Evolutionary conservation across 2,888 invertebrate species (phyloP).

Genomic region (Aporophyla nigra): DNA sequence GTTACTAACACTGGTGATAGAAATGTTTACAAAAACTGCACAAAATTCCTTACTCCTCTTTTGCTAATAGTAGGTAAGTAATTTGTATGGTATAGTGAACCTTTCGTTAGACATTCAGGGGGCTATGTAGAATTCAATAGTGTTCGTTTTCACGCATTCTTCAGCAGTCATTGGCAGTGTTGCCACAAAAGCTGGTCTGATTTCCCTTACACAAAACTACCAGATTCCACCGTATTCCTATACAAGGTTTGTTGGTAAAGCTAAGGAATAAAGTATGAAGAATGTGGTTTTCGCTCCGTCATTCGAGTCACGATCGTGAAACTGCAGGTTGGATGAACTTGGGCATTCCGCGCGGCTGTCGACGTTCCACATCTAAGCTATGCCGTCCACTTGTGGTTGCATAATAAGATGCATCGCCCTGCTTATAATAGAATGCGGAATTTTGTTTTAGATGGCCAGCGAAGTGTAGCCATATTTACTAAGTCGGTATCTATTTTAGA

Average conservation of each 20-base stretch:
- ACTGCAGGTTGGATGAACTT: slow-evolving; percentile 75
- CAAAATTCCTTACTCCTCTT: background rate
- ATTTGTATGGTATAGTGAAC: background rate
- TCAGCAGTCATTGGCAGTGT: slow-evolving; percentile 16
- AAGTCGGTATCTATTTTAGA: slow-evolving; percentile 14
- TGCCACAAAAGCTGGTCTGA: slow-evolving; percentile 46
- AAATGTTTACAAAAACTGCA: background rate
- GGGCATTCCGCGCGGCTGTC: slow-evolving; percentile 65
- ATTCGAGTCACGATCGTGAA: slow-evolving; percentile 77
- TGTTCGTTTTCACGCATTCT: slow-evolving; percentile 20
- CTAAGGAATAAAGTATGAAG: slow-evolving; percentile 61
- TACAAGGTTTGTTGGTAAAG: slow-evolving; percentile 55
- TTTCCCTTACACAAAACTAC: slow-evolving; percentile 45
- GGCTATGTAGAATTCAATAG: slow-evolving; percentile 6
- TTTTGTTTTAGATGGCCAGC: slow-evolving; percentile 55
- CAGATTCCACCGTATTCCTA: slow-evolving; percentile 27
- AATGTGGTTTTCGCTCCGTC: slow-evolving; percentile 64
- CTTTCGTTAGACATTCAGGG: background rate
- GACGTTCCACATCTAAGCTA: slow-evolving; percentile 62
- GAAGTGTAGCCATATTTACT: slow-evolving; percentile 36
- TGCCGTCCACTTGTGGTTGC: slow-evolving; percentile 48
- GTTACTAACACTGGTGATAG: slow-evolving; percentile 6
- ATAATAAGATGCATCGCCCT: slow-evolving; percentile 62
- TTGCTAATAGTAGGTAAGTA: background rate
- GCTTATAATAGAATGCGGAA: slow-evolving; percentile 56